Evolutionary conservation across 2,113 vertebrate genomes (phyloP).

Genomic region (Myotis yumanensis): DNA sequence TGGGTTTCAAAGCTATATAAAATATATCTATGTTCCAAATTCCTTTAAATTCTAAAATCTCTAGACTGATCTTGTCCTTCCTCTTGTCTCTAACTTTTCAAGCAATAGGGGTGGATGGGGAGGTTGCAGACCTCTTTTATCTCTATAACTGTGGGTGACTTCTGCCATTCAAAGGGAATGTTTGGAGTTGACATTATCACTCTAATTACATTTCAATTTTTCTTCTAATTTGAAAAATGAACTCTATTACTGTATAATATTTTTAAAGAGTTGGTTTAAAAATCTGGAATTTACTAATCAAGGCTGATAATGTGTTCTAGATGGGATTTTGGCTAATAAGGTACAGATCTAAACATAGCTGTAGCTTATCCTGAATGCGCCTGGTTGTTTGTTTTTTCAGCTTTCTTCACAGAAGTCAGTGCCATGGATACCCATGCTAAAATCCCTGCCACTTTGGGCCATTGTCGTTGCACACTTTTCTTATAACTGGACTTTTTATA

Average conservation of each 20-base stretch:
- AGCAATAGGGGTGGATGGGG: neutral
- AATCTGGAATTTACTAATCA: neutral
- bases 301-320: neutral
- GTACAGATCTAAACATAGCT: neutral
- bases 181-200: neutral
- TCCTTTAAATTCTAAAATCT: neutral
- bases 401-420: conserved; percentile 88
- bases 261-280: neutral
- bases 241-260: neutral
- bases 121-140: neutral
- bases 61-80: neutral
- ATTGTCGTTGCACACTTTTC: conserved; percentile 98
- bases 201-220: neutral
- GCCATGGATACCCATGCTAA: conserved; percentile 91
- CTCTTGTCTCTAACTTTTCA: neutral
- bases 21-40: neutral
- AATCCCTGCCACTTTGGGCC: conserved; percentile 91
- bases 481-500: conserved; percentile 99
- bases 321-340: neutral
- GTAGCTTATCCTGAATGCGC: neutral
- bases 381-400: conserved; percentile 73
- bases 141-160: neutral
- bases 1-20: neutral
- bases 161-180: neutral
- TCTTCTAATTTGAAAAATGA: neutral